Percentiles rank a stretch among this genome's conserved stretches.
These are phyloP conservation scores for Pelusios castaneus DNA, from an alignment of 2,113 vertebrate genomes.

Conservation along the genomic window DNA sequence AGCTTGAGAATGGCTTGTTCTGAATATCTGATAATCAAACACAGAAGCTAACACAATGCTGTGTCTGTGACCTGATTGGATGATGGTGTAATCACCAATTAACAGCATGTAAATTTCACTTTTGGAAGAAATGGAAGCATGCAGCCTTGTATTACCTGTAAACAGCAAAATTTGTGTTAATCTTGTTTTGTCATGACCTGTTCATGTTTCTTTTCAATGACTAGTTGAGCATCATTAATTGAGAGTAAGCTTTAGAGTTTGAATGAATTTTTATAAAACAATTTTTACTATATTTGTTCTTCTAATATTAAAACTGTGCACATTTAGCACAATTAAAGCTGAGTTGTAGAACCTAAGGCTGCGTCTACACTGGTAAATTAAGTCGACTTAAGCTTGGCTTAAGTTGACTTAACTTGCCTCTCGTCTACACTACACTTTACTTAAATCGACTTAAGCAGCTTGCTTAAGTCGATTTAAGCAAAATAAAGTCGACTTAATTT, in stretches of 20 bases:
- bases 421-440: no score
- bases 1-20: not conserved
- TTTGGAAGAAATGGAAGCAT: not conserved
- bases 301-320: not conserved
- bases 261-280: not conserved
- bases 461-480: no score
- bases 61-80: not conserved
- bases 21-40: not conserved
- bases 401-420: no score
- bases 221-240: not conserved
- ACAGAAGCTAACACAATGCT: not conserved
- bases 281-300: not conserved
- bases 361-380: no score
- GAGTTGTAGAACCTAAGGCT: not conserved
- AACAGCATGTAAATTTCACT: not conserved
- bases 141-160: not conserved
- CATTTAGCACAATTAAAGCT: no score
- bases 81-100: not conserved
- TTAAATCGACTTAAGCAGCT: no score
- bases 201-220: no score
- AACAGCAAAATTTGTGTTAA: no score
- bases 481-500: no score
- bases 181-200: no score
- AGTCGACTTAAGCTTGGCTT: no score
- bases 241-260: not conserved